A percentile compares a stretch with the other conserved stretches of the same genome.
Conservation (phyloP, 2,888 invertebrate species). For the Alloscopus bannaensis region DNA sequence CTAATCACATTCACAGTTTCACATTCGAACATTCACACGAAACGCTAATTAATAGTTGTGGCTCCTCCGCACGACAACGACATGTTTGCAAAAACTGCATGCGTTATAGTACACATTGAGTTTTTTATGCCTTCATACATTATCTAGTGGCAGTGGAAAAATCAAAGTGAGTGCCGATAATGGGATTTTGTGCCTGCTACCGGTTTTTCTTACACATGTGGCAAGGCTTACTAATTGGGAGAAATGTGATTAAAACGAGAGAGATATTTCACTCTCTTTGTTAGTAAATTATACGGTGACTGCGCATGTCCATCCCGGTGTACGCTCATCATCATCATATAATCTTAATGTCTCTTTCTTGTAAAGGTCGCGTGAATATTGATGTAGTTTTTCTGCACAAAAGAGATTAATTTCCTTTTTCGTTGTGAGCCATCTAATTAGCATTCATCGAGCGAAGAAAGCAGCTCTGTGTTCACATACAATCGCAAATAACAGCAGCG, state of each 20-base stretch:
- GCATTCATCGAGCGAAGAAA: not conserved
- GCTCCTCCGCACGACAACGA: too few species aligned
- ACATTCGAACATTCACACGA: too few species aligned
- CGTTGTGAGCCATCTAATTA: slow-evolving; percentile 5
- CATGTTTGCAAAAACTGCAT: too few species aligned
- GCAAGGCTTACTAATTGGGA: too few species aligned
- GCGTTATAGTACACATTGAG: too few species aligned
- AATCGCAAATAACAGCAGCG: not conserved
- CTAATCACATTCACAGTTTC: too few species aligned
- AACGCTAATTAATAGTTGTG: too few species aligned
- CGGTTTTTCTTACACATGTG: too few species aligned
- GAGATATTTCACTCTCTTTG: slow-evolving; percentile 15
- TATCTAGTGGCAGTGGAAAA: too few species aligned
- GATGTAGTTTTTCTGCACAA: not conserved
- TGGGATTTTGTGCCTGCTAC: slow-evolving; percentile 24
- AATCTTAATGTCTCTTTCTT: not conserved
- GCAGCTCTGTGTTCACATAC: not conserved
- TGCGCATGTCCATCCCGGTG: not conserved
- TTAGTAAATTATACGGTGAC: not conserved
- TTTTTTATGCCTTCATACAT: too few species aligned
- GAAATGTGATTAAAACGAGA: slow-evolving; percentile 17
- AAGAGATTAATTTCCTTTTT: not conserved
- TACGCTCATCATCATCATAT: too few species aligned
- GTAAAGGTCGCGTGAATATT: too few species aligned
- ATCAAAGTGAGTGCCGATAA: slow-evolving; percentile 15